These are phyloP conservation scores for Mormyrops boulengeri DNA, from an alignment of 2,797 vertebrate species.

Conservation along the genomic window DNA sequence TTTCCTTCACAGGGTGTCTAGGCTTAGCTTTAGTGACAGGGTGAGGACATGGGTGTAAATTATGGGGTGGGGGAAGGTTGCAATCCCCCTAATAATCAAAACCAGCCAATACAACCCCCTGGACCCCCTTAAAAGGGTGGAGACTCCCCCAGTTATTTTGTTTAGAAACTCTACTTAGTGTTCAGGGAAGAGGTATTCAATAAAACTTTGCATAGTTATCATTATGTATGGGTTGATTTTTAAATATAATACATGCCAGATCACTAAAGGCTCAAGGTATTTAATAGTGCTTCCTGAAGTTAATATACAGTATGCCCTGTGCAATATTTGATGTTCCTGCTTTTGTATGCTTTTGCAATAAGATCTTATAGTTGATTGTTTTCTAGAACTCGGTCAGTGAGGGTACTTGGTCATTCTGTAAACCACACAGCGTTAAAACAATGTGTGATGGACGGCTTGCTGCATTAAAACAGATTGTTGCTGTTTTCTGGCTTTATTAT, in stretches of 20 bases:
- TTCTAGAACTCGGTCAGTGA: neutral
- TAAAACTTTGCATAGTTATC: neutral
- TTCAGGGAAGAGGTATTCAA: neutral
- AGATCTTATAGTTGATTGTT: neutral
- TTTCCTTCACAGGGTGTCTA: neutral
- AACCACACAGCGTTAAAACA: neutral
- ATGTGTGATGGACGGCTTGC: neutral
- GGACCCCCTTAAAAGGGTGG: no score
- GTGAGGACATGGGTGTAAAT: neutral
- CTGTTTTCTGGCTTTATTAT: neutral
- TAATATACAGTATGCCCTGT: neutral
- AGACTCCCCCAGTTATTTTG: no score
- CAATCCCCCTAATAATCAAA: neutral
- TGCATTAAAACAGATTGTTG: neutral
- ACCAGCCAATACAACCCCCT: neutral
- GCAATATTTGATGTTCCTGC: neutral
- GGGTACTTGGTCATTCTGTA: neutral
- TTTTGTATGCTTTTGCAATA: neutral
- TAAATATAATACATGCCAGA: neutral
- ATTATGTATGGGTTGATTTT: neutral
- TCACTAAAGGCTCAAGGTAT: neutral
- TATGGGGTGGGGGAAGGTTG: neutral
- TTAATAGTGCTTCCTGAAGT: neutral
- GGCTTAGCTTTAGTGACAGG: neutral
- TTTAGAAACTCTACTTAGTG: no score